Evolutionary conservation across 1,140 invertebrate species (phyloP).

Genomic region (Brachionus manjavacas): DNA sequence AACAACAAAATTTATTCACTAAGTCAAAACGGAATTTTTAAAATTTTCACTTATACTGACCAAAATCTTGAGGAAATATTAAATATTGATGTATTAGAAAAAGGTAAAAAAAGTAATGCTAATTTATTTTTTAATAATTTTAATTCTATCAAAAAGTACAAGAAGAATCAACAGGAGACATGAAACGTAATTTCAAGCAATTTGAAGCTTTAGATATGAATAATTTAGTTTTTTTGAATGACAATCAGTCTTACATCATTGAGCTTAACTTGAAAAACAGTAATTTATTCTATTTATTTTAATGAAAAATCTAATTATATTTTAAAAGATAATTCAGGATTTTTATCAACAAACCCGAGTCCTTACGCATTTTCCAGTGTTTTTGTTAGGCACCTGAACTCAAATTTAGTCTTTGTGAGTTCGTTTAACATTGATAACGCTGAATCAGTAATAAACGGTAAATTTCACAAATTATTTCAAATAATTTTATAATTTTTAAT

Average conservation of each 20-base stretch:
- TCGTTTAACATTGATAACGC: conserved; percentile 30
- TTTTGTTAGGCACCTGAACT: not conserved
- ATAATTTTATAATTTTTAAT: not conserved
- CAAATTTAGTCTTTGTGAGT: not conserved
- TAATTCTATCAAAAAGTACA: not conserved
- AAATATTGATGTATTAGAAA: not conserved
- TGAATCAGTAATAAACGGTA: not conserved
- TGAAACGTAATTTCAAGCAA: not conserved
- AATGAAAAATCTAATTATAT: not conserved
- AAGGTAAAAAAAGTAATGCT: not conserved
- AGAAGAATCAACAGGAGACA: not conserved
- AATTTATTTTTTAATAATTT: not conserved
- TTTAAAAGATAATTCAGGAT: not conserved
- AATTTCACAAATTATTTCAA: not conserved
- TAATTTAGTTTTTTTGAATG: not conserved
- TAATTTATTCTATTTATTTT: not conserved
- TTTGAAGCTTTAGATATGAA: conserved; percentile 8
- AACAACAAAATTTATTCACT: conserved; percentile 2
- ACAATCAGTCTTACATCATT: conserved; percentile 3
- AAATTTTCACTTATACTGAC: not conserved
- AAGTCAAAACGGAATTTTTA: not conserved
- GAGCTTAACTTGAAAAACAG: not conserved
- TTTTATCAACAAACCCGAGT: not conserved
- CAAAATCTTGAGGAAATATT: not conserved
- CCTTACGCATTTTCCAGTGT: not conserved